phyloP scores from a whole-genome alignment of 2,888 invertebrate genomes.

The Cyaniris semiargus region DNA sequence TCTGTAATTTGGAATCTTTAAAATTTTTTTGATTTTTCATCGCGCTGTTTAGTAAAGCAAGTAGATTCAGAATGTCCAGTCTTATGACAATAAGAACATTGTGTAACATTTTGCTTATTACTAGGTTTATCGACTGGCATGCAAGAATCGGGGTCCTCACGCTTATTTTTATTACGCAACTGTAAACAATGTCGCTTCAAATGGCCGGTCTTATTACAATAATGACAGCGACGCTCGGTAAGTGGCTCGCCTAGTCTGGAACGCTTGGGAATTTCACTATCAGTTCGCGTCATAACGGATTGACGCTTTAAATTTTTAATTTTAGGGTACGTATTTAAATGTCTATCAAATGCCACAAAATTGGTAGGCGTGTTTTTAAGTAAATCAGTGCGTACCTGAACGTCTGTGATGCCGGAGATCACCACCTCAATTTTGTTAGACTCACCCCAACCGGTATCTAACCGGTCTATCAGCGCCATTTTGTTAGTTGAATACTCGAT shows the following conservation, averaged over 20 bases:
- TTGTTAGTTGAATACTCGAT: not conserved
- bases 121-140: not conserved
- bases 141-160: too few species aligned
- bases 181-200: not conserved
- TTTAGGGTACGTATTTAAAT: not conserved
- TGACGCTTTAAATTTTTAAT: not conserved
- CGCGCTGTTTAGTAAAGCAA: not conserved
- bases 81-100: conserved; percentile 20
- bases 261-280: not conserved
- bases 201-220: not conserved
- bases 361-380: conserved; percentile 13
- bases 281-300: not conserved
- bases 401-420: conserved; percentile 39
- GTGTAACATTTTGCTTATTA: not conserved
- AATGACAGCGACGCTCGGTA: not conserved
- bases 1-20: not conserved
- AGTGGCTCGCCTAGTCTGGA: too few species aligned
- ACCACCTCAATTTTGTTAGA: conserved; percentile 37
- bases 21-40: not conserved
- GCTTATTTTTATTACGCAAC: not conserved
- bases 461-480: conserved; percentile 31
- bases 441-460: conserved; percentile 39
- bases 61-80: not conserved
- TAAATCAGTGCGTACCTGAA: conserved; percentile 37
- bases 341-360: conserved; percentile 13